Evolutionary conservation across 2,113 vertebrate genomes (phyloP), one percentile per base, ranked within the genome.

Genomic region (Dasyprocta punctata): DNA sequence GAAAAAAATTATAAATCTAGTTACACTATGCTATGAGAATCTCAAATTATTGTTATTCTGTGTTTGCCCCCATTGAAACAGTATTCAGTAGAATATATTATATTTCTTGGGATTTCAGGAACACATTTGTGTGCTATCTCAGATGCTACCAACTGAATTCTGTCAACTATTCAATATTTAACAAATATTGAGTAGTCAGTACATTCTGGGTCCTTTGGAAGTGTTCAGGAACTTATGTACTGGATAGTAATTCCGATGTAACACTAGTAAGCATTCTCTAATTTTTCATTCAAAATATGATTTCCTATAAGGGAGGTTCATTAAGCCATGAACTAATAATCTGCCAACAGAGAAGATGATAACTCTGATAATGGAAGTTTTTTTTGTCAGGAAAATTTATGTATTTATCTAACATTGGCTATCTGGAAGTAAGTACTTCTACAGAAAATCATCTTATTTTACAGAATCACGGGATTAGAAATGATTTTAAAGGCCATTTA

Each of bases 341-440:
- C 80, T 95, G 20, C 17, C 41, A 89, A 63, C 22, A 78, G 73
- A 90, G 8, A n/a, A 82, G 38, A 84, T 80, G 36, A 22, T 10
- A 83, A 2, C 24, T 87, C 65, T 75, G 63, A 93, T 89, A 47
- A 82, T 38, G 7, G 28, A 61, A 41, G 1, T 60, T 69, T 91
- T 65, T 65, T 81, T 54, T 69, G 3, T 19, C 8, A 73, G 90
- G 54, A 93, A 82, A 65, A 36, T 71, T 47, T 58, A n/a, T 58
- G 4, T 92, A 81, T 87, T 89, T 63, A 69, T 89, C 1, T 97
- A 67, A 75, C 85, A 13, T 91, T 58, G 30, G 7, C 61, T 96
- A 14, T 41, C 1, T 54, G 41, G 4, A 82, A 28, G 14, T 8
- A 93, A 61, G 24, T 80, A 82, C 71, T 92, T 83, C 82, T 94